phyloP scores from a whole-genome alignment of 2,113 vertebrate genomes.

The Glaucomys volans region DNA sequence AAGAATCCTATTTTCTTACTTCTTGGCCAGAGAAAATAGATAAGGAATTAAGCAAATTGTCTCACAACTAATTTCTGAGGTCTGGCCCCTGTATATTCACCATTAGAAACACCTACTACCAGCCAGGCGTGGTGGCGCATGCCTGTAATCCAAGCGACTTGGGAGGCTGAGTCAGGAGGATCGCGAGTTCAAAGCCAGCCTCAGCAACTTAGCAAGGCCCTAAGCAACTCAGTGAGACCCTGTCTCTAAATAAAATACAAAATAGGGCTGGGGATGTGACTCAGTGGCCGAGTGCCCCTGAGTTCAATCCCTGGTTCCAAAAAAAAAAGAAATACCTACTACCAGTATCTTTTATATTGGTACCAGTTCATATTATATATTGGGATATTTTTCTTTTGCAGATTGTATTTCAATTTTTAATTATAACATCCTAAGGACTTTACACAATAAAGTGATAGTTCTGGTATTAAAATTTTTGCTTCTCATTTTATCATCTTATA shows the following conservation, averaged over 20 bases:
- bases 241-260: no score
- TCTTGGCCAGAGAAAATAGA: conserved; percentile 16
- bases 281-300: no score
- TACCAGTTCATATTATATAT: neutral
- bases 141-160: no score
- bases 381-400: conserved; percentile 41
- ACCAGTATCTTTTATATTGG: neutral
- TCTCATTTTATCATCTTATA: conserved; percentile 27
- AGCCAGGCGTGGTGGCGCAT: no score
- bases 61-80: neutral
- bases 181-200: no score
- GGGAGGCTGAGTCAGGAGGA: no score
- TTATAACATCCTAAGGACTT: conserved; percentile 31
- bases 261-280: no score
- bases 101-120: neutral
- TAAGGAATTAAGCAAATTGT: conserved; percentile 32
- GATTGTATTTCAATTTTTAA: conserved; percentile 43
- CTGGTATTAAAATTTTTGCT: conserved; percentile 8
- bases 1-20: neutral
- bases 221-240: no score
- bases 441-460: conserved; percentile 48
- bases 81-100: neutral
- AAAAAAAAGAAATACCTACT: neutral
- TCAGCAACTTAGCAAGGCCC: no score
- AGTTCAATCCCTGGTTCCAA: no score